Evolutionary conservation across 2,797 vertebrate species (phyloP).

Genomic region (Neosilurus hyrtlii): DNA sequence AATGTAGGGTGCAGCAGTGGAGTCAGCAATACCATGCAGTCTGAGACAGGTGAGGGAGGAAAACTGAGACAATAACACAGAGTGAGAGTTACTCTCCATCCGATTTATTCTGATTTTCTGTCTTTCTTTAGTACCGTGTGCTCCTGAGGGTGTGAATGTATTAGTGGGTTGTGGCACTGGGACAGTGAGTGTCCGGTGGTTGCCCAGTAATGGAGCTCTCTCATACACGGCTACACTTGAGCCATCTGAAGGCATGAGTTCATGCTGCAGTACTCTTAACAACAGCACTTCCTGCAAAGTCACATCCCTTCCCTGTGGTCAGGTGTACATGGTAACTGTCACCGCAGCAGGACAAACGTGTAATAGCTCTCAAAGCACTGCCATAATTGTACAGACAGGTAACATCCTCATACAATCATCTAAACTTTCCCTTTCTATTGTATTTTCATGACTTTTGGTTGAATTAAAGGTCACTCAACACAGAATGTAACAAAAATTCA

Average conservation of each 20-base stretch:
- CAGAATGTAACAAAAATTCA: not conserved
- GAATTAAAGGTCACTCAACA: not conserved
- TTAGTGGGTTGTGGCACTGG: constrained; percentile 57
- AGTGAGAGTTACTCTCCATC: not conserved
- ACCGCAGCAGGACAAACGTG: constrained; percentile 73
- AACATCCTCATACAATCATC: constrained; percentile 19
- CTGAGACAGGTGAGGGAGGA: constrained; percentile 66
- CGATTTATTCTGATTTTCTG: not conserved
- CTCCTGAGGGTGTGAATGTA: constrained; percentile 59
- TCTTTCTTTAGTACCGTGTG: constrained; percentile 67
- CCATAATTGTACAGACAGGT: constrained; percentile 69
- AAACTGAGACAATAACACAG: not conserved
- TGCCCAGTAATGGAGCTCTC: constrained; percentile 60
- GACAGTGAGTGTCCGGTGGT: constrained; percentile 65
- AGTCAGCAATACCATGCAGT: constrained; percentile 61
- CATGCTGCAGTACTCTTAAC: constrained; percentile 63
- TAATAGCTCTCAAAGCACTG: constrained; percentile 70
- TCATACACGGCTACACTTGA: constrained; percentile 70
- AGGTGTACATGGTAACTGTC: constrained; percentile 67
- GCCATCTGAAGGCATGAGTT: constrained; percentile 45
- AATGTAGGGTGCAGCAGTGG: constrained; percentile 66
- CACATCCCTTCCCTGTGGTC: constrained; percentile 69
- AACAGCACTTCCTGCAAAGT: constrained; percentile 64
- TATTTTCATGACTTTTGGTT: not conserved
- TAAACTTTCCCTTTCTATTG: not conserved